Evolutionary conservation across 2,113 vertebrate species (phyloP), one percentile per base, ranked within the genome.

Genomic region (Nothocercus julius): DNA sequence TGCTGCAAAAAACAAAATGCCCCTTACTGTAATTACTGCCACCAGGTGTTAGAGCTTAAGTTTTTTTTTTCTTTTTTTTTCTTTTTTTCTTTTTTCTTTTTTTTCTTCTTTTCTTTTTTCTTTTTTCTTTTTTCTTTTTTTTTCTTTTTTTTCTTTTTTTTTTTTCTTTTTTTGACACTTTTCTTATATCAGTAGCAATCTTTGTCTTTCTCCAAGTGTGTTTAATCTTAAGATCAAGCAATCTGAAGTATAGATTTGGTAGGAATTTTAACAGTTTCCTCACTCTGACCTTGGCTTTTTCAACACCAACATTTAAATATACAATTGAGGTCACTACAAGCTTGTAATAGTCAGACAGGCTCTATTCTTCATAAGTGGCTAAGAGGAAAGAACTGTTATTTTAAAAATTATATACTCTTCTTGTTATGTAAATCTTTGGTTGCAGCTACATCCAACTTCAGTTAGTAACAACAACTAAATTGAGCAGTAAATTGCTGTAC

Each of bases 341-440:
- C 73, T 73, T 70, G 44, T 75, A 68, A 92, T 93, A 82, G 66
- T 89, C 84, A 68, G 69, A 14, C 51, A 56, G 47, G 12, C 51
- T 94, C 58, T 95, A 6, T 62, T 92, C 81, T 86, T 95, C 85
- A 49, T 44, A 79, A 30, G n/a, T 78, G 21, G 63, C 66, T 78
- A 67, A 84, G 69, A 90, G 63, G 61, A 88, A 84, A 90, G 38
- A 94, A 81, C 67, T 67, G 67, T 58, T 81, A 47, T 72, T 92
- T 79, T 6, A 88, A 94, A 94, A 89, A 94, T 69, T 68, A 79
- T 74, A 78, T 74, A 81, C 42, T 90, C 9, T 22, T 87, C 83
- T 96, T 97, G 67, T 97, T 96, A 96, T 97, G 77, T 96, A 98
- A 97, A 97, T 98, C 87, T 73, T 92, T 91, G 44, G 90, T 92